A percentile compares a stretch with the other conserved stretches of the same genome.
Conservation (phyloP, 2,888 invertebrate species). For the Polydesmus complanatus region DNA sequence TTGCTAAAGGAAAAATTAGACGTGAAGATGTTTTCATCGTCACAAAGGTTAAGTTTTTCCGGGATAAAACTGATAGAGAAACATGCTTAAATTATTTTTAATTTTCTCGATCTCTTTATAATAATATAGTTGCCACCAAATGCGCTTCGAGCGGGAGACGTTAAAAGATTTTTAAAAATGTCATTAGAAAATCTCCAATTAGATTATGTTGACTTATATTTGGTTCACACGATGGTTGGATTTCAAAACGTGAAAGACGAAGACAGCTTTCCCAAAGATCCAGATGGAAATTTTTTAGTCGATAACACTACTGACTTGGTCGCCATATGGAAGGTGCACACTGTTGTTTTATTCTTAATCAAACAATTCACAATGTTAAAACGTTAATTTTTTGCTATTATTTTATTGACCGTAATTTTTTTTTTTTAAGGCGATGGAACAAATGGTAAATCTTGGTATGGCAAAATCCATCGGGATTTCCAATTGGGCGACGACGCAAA, state of each 20-base stretch:
- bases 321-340: conserved; percentile 47
- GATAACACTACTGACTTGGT: conserved; percentile 53
- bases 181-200: conserved; percentile 55
- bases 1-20: conserved; percentile 49
- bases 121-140: conserved; percentile 34
- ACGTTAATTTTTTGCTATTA: too few relatives aligned
- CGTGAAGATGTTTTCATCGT: conserved; percentile 68
- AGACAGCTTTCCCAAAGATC: conserved; percentile 46
- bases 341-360: too few relatives aligned
- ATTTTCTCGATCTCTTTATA: too few relatives aligned
- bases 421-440: conserved; percentile 38
- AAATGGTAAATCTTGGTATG: conserved; percentile 50
- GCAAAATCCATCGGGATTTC: conserved; percentile 70
- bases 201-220: conserved; percentile 67
- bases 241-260: conserved; percentile 46
- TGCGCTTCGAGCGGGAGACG: conserved; percentile 53
- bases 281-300: conserved; percentile 39
- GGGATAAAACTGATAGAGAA: too few relatives aligned
- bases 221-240: conserved; percentile 62
- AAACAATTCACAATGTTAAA: too few relatives aligned
- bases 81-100: too few relatives aligned
- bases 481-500: conserved; percentile 62
- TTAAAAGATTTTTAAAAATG: conserved; percentile 49
- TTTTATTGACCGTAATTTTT: not conserved
- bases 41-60: too few relatives aligned